Evolutionary conservation across 35 echinoderm and acorn worm genomes (phyloP).

Genomic region (Anneissia japonica): DNA sequence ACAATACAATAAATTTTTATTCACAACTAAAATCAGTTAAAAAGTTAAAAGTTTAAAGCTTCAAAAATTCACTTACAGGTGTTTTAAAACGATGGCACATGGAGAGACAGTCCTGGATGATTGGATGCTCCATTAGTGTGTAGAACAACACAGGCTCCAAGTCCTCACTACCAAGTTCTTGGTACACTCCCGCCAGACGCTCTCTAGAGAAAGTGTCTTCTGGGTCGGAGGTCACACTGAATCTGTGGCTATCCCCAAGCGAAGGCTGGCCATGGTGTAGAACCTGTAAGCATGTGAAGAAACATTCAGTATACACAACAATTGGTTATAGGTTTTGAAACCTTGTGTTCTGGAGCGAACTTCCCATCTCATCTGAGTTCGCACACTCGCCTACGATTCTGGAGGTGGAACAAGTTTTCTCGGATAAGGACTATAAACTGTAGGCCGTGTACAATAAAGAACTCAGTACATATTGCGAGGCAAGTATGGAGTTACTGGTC

Average conservation of each 20-base stretch:
- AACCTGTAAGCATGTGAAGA: constrained; percentile 54
- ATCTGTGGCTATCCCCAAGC: constrained; percentile 93
- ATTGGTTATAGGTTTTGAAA: too few relatives aligned
- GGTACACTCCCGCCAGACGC: constrained; percentile 86
- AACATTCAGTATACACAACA: too few relatives aligned
- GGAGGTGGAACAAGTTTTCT: too few relatives aligned
- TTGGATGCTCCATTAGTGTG: constrained; percentile 80
- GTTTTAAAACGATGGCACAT: constrained; percentile 72
- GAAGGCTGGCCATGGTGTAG: constrained; percentile 88
- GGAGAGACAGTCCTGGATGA: constrained; percentile 83
- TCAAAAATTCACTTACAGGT: constrained; percentile 49
- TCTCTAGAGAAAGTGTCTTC: constrained; percentile 94
- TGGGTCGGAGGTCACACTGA: constrained; percentile 93
- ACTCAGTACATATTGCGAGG: too few relatives aligned
- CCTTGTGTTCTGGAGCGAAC: too few relatives aligned
- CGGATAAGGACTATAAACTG: too few relatives aligned
- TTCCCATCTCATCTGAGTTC: too few relatives aligned
- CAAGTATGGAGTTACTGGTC: too few relatives aligned
- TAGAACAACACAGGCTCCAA: constrained; percentile 74
- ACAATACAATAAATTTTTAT: too few relatives aligned
- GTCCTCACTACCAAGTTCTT: constrained; percentile 65
- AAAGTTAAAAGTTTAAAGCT: background rate
- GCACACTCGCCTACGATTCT: too few relatives aligned
- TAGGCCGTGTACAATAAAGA: too few relatives aligned
- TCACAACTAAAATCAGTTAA: too few relatives aligned